Percentiles rank a stretch among this genome's conserved stretches.
Conservation (phyloP, 2,888 invertebrate genomes). For the Synergus japonicus region DNA sequence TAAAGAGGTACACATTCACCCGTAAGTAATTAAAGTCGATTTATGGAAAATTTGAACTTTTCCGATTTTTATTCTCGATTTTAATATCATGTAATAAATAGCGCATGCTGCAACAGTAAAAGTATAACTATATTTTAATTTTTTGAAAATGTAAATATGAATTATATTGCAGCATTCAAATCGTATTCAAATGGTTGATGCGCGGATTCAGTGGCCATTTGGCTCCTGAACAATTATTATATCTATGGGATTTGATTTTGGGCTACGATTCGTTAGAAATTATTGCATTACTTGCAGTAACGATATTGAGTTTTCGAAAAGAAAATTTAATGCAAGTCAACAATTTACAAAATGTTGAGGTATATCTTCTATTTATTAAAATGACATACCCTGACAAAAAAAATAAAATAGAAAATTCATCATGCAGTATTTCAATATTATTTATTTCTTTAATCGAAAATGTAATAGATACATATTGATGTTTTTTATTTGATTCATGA, state of each 20-base stretch:
- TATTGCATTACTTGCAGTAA: constrained; percentile 90
- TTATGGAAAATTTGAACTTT: neutral
- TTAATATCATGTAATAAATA: neutral
- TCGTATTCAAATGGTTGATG: constrained; percentile 98
- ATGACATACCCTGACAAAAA: too few species aligned
- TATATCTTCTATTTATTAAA: constrained; percentile 55
- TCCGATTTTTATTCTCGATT: neutral
- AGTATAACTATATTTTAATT: neutral
- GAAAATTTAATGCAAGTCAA: constrained; percentile 89
- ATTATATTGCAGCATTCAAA: constrained; percentile 83
- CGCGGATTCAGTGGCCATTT: constrained; percentile 96
- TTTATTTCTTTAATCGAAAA: too few species aligned
- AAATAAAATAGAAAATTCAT: too few species aligned
- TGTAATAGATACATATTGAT: too few species aligned
- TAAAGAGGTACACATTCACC: constrained; percentile 91
- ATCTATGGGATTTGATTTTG: constrained; percentile 94
- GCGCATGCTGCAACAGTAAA: neutral
- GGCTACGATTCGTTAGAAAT: constrained; percentile 96
- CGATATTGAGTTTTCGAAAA: constrained; percentile 91
- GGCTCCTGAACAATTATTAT: constrained; percentile 93
- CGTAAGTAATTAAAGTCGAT: constrained; percentile 82
- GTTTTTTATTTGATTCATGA: too few species aligned
- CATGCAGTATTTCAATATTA: too few species aligned
- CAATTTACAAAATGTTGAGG: constrained; percentile 88
- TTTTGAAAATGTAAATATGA: neutral